phyloP scores from a whole-genome alignment of 1,140 invertebrate genomes.

The Lanistes nyassanus region DNA sequence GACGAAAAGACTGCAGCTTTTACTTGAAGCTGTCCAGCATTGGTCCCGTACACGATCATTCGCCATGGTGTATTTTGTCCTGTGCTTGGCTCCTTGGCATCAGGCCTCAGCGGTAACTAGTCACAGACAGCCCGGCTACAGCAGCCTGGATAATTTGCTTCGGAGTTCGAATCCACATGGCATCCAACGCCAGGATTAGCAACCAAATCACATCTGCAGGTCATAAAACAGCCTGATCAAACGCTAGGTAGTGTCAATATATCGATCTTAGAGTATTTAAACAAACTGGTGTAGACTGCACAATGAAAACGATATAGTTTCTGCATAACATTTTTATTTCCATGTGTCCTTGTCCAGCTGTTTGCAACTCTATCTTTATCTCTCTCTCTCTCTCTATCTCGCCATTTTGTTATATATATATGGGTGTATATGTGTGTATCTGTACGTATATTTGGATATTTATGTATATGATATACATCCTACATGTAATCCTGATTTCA shows the following conservation, averaged over 20 bases:
- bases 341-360: not conserved
- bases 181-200: not conserved
- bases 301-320: not conserved
- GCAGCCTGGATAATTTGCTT: not conserved
- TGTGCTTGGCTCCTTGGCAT: too few species aligned
- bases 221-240: not conserved
- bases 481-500: too few species aligned
- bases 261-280: not conserved
- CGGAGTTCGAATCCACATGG: not conserved
- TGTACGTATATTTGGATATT: not conserved
- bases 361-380: not conserved
- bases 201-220: not conserved
- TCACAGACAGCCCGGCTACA: not conserved
- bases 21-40: too few species aligned
- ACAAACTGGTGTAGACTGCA: not conserved
- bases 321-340: not conserved
- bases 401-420: slow-evolving; percentile 4
- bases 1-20: too few species aligned
- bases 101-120: not conserved
- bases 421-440: not conserved
- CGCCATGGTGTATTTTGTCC: too few species aligned
- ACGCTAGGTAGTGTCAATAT: not conserved
- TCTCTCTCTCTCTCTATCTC: slow-evolving; percentile 9
- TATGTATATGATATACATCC: slow-evolving; percentile 11
- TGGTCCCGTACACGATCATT: too few species aligned